Base-by-base conservation (phyloP, 2,888 invertebrate species). In the Dichetophora obliterata region DNA sequence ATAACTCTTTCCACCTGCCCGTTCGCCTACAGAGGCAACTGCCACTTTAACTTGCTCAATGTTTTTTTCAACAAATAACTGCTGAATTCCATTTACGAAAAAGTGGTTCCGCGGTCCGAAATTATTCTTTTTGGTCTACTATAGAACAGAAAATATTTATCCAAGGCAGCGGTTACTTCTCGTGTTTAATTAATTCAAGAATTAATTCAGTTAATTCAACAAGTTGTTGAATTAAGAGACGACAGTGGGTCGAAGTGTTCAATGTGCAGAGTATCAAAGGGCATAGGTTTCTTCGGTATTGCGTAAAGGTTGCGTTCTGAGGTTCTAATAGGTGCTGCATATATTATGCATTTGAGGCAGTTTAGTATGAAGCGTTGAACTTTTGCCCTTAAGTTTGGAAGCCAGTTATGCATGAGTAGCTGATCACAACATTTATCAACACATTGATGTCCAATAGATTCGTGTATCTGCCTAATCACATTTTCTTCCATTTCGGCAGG, bases 391-490 rank as follows among this genome's bases (percentile, higher is more conserved):
- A 76, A 65, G 43, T 66, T 69, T 8, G 76, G 76, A 57, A 75
- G 72, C 72, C 77, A 77, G 48, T 77, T 75, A 3, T 65, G 37
- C 0, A 14, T 48, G 8, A 52, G 71, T 24, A 79, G 52, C 52
- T 77, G 66, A 11, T 72, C 14, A 43, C 31, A 76, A 59, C 77
- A 77, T 63, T 77, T 79, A 22, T 43, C 68, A 22, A 70, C 19
- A 24, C 70, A 31, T 5, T 65, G 43, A 48, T 77, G 75, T 11
- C 77, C 72, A 19, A 77, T 22, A n/a, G 66, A 31, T 52, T 77
- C 71, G 16, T 75, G 71, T n/a, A 54, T 75, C 6, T 22, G 50
- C 16, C 70, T 61, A 8, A 77, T 72, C 16, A 77, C 22, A 11
- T 71, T 66, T 43, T 37, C 37, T 37, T 37, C 37, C 37, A 37